Percentiles rank a stretch among this genome's conserved stretches.
Conservation (phyloP, 2,797 vertebrate species). For the Chiroxiphia lanceolata region DNA sequence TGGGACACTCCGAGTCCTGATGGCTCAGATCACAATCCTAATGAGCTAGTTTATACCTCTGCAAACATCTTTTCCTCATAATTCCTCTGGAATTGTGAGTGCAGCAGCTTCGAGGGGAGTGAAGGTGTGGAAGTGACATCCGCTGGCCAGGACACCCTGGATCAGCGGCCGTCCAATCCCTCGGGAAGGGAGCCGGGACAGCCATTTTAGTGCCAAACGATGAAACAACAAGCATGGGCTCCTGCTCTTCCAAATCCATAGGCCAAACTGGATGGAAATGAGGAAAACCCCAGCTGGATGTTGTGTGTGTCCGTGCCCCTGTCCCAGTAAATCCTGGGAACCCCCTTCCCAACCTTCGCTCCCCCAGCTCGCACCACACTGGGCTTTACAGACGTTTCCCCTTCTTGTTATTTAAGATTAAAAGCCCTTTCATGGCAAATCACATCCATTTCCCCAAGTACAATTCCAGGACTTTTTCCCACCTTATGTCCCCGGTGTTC, state of each 20-base stretch:
- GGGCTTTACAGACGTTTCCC: background rate
- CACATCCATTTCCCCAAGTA: background rate
- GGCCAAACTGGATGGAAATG: rapidly evolving
- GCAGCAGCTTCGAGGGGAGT: background rate
- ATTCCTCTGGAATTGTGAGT: background rate
- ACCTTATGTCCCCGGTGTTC: background rate
- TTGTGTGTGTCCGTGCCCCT: background rate
- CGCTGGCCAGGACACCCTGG: background rate
- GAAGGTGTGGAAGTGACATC: background rate
- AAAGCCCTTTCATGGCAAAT: background rate
- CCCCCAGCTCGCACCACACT: background rate
- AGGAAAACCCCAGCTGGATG: background rate
- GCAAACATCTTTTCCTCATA: background rate
- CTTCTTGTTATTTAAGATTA: background rate
- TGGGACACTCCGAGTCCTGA: background rate
- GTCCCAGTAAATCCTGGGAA: background rate
- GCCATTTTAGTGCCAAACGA: background rate
- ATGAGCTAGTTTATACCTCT: background rate
- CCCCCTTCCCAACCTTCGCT: background rate
- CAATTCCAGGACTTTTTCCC: background rate
- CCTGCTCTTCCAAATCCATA: background rate
- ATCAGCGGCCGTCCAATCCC: background rate
- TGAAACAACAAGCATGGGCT: background rate
- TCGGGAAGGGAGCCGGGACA: background rate
- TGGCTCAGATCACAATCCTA: background rate